Base-by-base conservation (phyloP, 2,113 vertebrate genomes). In the Patagioenas fasciata region DNA sequence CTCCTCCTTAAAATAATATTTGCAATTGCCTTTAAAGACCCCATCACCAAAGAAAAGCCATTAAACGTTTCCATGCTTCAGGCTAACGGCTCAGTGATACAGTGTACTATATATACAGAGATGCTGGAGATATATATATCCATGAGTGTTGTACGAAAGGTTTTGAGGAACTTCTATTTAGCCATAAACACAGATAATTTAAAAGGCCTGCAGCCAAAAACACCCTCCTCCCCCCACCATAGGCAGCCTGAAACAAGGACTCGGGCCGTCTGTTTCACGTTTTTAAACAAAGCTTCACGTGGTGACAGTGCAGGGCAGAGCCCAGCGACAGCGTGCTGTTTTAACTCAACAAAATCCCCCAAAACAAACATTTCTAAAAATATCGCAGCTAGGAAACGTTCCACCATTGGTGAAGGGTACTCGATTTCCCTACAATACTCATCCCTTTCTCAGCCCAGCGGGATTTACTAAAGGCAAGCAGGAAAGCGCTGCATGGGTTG, bases 141-240 rank as follows among this genome's bases (percentile, higher is more conserved):
- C 23, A 2, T 92, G 91, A 94, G 38, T 92, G 94, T 36, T 83
- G 84, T n/a, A 74, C 24, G 2, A 93, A 97, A 51, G 94, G 80
- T 88, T 90, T 80, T 83, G 36, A 80, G 60, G 54, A 93, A 91
- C 91, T 92, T 96, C 24, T 28, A 96, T 92, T 93, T 95, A 95
- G 77, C 72, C 15, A 28, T 96, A 97, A 97, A 97, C 94, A 97
- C 17, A 94, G 95, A 96, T 95, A 96, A 98, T 92, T 94, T 94
- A 60, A 84, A 56, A 94, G 67, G 91, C 67, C 80, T 83, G 81
- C 87, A 84, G 69, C 82, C 93, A 91, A 79, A 67, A 47, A 50
- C 42, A 47, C 24, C 31, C 48, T n/a, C 60, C 69, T 31, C 6
- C 21, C 42, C 38, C 66, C 57, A 42, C 16, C 12, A 58, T 1